These are phyloP conservation scores for Prenolepis imparis DNA, from an alignment of 2,888 invertebrate genomes.

Conservation along the genomic window DNA sequence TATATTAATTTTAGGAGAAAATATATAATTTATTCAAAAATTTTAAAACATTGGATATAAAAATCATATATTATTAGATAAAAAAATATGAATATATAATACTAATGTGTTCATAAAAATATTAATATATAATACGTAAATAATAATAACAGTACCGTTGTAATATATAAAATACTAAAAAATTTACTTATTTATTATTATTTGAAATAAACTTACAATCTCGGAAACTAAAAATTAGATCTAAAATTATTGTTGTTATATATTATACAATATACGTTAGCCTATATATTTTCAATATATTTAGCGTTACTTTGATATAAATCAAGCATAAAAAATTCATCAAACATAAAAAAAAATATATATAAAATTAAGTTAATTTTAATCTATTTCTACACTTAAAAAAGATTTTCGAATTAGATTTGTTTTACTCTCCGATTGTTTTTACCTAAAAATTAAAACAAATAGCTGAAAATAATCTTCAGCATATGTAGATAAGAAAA, in stretches of 20 bases:
- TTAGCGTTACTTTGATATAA: background rate
- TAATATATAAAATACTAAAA: background rate
- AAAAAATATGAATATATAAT: background rate
- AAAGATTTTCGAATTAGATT: background rate
- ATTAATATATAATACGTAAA: background rate
- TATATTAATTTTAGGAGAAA: background rate
- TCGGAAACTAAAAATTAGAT: background rate
- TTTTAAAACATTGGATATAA: background rate
- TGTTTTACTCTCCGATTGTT: background rate
- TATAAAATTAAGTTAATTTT: background rate
- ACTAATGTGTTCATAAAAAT: background rate
- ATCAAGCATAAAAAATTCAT: background rate
- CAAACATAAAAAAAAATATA: background rate
- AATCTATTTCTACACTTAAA: background rate
- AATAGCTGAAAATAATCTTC: background rate
- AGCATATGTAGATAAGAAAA: background rate
- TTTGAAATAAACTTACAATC: background rate
- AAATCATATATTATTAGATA: no score
- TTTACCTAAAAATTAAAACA: background rate
- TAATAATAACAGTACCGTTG: background rate
- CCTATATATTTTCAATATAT: background rate
- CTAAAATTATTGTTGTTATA: conserved; percentile 6
- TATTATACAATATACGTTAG: background rate
- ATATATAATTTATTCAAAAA: background rate
- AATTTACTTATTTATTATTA: background rate